phyloP scores from a whole-genome alignment of 2,888 invertebrate genomes.

The Flexamia atlantica region DNA sequence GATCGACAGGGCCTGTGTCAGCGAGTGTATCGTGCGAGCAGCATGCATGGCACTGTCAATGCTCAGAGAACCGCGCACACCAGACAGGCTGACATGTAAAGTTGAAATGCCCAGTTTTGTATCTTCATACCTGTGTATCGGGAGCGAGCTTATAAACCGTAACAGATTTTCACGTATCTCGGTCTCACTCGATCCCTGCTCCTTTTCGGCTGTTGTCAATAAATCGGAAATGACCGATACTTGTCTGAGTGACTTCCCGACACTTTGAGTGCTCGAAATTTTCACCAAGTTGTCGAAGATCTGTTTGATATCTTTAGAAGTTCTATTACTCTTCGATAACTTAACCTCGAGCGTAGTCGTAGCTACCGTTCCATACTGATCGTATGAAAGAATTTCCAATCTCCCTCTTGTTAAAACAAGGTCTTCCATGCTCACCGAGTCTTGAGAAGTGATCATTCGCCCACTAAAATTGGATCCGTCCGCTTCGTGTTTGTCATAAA shows the following conservation, averaged over 20 bases:
- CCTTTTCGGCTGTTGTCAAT: background rate
- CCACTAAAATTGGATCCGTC: background rate
- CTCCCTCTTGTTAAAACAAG: background rate
- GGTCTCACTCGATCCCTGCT: background rate
- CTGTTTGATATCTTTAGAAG: background rate
- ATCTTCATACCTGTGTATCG: background rate
- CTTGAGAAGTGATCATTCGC: background rate
- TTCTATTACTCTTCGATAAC: background rate
- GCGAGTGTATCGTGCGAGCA: background rate
- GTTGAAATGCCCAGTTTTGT: background rate
- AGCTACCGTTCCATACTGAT: background rate
- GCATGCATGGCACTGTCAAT: background rate
- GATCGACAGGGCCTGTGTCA: background rate
- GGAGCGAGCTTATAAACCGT: background rate
- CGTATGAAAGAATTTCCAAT: background rate
- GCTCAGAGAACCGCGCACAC: background rate
- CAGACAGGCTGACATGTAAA: background rate
- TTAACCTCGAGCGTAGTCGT: background rate
- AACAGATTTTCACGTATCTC: background rate
- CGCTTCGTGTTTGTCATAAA: background rate
- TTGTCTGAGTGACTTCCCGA: background rate
- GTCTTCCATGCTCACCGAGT: background rate
- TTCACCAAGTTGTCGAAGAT: background rate
- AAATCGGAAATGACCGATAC: background rate
- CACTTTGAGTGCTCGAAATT: background rate